Base-by-base conservation (phyloP, 2,113 vertebrate genomes). In the Nansenia antarctica region DNA sequence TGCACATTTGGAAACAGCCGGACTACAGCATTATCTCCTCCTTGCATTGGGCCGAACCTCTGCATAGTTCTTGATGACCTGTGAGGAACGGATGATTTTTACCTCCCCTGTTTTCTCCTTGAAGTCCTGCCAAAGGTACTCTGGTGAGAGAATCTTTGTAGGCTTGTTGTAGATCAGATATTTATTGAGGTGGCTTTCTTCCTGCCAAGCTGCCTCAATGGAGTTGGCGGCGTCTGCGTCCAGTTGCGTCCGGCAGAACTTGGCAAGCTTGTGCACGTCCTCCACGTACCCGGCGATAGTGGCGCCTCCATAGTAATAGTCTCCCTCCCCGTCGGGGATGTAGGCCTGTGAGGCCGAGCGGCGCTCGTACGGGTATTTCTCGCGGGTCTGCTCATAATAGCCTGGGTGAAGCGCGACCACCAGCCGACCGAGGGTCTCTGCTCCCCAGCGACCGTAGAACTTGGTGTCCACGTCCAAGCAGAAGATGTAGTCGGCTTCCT, bases 101-200 rank as follows among this genome's bases (percentile, higher is more conserved):
- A 95, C 39, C 66, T 87, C 82, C 0, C 87, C 74, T 0, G 89
- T 81, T 55, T 5, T 73, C 11, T 77, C 14, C 66, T 89, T 91
- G 70, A 53, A 82, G 69, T 91, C 87, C 15, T 94, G 91, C 91
- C 93, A 94, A 11, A 92, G 20, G 34, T 92, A 93, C 79, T 93
- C 93, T 0, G 92, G 92, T 57, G 93, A 94, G 52, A 94, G 86
- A 20, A 94, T 59, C 53, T 90, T 94, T 57, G 82, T 87, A 2
- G 92, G 93, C 64, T 93, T 94, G 68, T 90, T 82, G 2, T 78
- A 78, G 55, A 93, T 73, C 68, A 94, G 88, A 67, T 80, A 88
- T 57, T 80, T 86, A 9, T 60, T 60, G 15, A 60, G 32, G 32
- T 60, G 58, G 14, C 58, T 60, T 11, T 60, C 58, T 9, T 60